Evolutionary conservation across 2,797 vertebrate species (phyloP), one percentile per base, ranked within the genome.

Genomic region (Rhodeus uyekii): DNA sequence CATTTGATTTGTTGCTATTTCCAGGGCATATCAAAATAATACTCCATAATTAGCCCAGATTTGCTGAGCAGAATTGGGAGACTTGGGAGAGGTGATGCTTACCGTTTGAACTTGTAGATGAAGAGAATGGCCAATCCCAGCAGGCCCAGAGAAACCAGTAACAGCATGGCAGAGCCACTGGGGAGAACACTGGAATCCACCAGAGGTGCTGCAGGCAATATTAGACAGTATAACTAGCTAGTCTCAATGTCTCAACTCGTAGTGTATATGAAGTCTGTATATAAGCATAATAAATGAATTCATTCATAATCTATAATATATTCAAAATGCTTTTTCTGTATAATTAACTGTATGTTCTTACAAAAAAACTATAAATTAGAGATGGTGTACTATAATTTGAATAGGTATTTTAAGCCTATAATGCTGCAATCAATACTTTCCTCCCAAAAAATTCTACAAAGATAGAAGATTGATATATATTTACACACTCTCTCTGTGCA

Each of bases 51-150:
- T 64, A 73, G 10, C 3, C 46, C 13, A 38, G 32, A 64, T 50
- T 76, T 36, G 36, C n/a, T 69, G 3, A 61, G 22, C 22, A 39
- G 16, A 61, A 53, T 13, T 48, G 24, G 46, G 19, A 50, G 12
- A 58, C 58, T 82, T 44, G 32, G 13, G 22, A 69, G 38, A 76
- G 63, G 64, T 68, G 39, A 82, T 27, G 32, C 42, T 12, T 91
- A 98, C 98, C 98, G 98, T 93, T 99, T 99, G 89, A 99, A 99
- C 89, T 98, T 98, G 95, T 98, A 99, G 94, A 99, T 96, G 93
- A 98, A 93, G 93, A 98, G 98, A 76, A 97, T 95, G 13, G 95
- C 96, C 90, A 98, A 90, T 87, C 97, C 97, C 4, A 98, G 93
- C 76, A 97, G 96, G 1, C 97, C 97, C 88, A 98, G 96, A 0